Evolutionary conservation across 2,797 vertebrate species (phyloP).

Genomic region (Melanotaenia boesemani): DNA sequence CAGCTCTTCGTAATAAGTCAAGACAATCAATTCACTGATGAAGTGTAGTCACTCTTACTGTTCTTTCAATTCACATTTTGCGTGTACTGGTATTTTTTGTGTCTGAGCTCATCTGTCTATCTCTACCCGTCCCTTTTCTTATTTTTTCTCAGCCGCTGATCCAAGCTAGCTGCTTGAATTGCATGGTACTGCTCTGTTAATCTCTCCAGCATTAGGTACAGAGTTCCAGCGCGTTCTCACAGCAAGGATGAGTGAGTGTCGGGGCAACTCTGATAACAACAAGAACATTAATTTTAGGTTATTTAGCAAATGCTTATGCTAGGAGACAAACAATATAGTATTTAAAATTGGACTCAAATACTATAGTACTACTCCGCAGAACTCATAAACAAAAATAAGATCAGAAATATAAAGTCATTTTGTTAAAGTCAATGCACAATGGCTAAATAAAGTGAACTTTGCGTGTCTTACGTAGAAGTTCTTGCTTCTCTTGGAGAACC

Average conservation of each 20-base stretch:
- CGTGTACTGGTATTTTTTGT: no score
- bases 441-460: neutral
- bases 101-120: no score
- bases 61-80: no score
- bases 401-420: neutral
- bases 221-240: constrained; percentile 16
- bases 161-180: no score
- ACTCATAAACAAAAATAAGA: neutral
- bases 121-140: no score
- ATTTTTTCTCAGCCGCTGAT: no score
- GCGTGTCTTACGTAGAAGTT: neutral
- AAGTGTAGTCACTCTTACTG: no score
- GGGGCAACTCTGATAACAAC: neutral
- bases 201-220: constrained; percentile 5
- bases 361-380: neutral
- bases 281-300: neutral
- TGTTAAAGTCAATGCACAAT: neutral
- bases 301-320: neutral
- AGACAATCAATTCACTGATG: no score
- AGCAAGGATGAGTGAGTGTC: constrained; percentile 1
- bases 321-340: no score
- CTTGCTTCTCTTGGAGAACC: constrained; percentile 10
- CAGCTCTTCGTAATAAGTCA: no score
- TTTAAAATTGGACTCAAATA: neutral
- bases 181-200: no score